These are phyloP conservation scores for Apodemus sylvaticus DNA, from an alignment of 2,113 vertebrate species.

Conservation along the genomic window DNA sequence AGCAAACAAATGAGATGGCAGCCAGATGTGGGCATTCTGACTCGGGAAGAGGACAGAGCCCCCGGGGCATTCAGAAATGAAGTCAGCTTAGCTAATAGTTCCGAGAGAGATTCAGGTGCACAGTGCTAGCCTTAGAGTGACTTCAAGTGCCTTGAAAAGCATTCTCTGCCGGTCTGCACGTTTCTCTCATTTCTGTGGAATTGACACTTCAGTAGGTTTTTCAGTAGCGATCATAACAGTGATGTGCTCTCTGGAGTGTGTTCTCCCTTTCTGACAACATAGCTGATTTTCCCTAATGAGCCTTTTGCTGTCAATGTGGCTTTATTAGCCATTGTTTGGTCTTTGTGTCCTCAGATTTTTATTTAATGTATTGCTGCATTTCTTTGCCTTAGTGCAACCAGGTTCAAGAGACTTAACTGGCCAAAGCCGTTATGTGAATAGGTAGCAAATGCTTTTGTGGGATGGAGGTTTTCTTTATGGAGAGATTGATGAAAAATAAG, in stretches of 20 bases:
- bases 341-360: neutral
- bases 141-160: neutral
- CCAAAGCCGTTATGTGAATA: neutral
- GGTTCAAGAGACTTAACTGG: neutral
- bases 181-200: neutral
- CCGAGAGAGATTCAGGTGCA: neutral
- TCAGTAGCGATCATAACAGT: neutral
- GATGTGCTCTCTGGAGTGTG: no score
- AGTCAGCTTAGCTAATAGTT: neutral
- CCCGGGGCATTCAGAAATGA: neutral
- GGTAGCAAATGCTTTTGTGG: neutral
- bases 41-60: neutral
- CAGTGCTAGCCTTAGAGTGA: neutral
- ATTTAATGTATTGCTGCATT: fast-evolving
- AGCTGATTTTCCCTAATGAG: fast-evolving
- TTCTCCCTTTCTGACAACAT: neutral
- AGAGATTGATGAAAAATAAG: neutral
- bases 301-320: neutral
- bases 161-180: neutral
- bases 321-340: neutral
- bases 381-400: neutral
- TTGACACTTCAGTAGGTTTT: neutral
- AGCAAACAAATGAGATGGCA: neutral
- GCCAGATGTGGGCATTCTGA: neutral
- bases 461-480: neutral